These are phyloP conservation scores for Nipponacmea schrenckii DNA, from an alignment of 2,888 invertebrate genomes.

Conservation along the genomic window DNA sequence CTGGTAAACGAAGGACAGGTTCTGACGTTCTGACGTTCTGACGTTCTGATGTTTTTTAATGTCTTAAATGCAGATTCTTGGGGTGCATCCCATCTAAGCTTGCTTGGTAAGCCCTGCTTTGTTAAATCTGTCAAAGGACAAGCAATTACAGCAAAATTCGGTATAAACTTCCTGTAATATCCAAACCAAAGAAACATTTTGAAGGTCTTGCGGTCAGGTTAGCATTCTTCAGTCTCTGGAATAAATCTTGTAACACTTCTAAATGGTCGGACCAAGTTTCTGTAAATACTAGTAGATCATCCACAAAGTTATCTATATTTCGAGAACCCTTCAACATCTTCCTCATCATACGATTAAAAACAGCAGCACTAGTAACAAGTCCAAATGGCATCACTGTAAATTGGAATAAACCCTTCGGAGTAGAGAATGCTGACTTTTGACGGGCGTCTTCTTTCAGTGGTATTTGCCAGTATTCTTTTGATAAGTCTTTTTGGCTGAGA, in stretches of 20 bases:
- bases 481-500: slow-evolving; percentile 12
- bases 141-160: slow-evolving; percentile 7
- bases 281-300: slow-evolving; percentile 27
- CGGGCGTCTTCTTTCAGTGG: neutral
- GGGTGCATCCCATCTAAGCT: neutral
- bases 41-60: slow-evolving; percentile 6
- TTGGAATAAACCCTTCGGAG: too few species aligned
- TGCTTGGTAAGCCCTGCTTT: neutral
- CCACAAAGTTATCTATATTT: slow-evolving; percentile 21
- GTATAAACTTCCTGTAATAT: slow-evolving; percentile 15
- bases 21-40: too few species aligned
- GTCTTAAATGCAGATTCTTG: slow-evolving; percentile 5
- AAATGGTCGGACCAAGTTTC: slow-evolving; percentile 25
- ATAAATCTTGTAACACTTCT: slow-evolving; percentile 12
- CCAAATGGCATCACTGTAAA: too few species aligned
- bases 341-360: slow-evolving; percentile 24
- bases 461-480: slow-evolving; percentile 23
- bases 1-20: neutral
- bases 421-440: slow-evolving; percentile 13
- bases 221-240: slow-evolving; percentile 12
- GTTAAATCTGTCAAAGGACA: slow-evolving; percentile 8
- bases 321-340: slow-evolving; percentile 18
- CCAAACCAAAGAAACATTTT: slow-evolving; percentile 24
- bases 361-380: slow-evolving; percentile 1
- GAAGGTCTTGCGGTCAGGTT: slow-evolving; percentile 22